Conservation (phyloP, 2,113 vertebrate genomes). For the Plecturocebus donacophilus region DNA sequence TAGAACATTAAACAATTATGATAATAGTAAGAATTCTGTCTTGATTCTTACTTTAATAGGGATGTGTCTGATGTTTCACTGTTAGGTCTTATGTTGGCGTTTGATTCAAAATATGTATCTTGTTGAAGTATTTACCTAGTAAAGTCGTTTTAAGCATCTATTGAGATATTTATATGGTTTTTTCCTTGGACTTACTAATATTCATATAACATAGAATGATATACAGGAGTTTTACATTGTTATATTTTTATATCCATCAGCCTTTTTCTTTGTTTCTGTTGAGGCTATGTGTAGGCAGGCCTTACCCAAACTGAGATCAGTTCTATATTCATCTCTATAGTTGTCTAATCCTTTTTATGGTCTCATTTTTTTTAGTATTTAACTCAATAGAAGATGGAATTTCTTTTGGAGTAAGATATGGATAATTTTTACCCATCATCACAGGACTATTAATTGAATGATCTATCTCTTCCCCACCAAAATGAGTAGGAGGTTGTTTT, state of each 20-base stretch:
- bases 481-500: background rate
- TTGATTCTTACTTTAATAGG: background rate
- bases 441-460: background rate
- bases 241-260: background rate
- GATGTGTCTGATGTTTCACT: background rate
- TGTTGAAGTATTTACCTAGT: background rate
- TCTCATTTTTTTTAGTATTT: background rate
- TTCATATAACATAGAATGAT: background rate
- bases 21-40: background rate
- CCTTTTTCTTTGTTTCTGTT: background rate
- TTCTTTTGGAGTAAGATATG: background rate
- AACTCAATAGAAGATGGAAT: background rate
- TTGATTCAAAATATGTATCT: background rate
- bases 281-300: background rate
- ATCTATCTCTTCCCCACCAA: background rate
- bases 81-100: background rate
- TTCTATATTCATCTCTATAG: background rate
- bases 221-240: background rate
- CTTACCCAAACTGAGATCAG: background rate
- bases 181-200: background rate
- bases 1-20: background rate
- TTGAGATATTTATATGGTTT: slow-evolving; percentile 20
- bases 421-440: background rate
- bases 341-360: background rate
- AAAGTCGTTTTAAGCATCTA: background rate